These are phyloP conservation scores for Escarpia spicata DNA, from an alignment of 2,888 invertebrate genomes.

Conservation along the genomic window DNA sequence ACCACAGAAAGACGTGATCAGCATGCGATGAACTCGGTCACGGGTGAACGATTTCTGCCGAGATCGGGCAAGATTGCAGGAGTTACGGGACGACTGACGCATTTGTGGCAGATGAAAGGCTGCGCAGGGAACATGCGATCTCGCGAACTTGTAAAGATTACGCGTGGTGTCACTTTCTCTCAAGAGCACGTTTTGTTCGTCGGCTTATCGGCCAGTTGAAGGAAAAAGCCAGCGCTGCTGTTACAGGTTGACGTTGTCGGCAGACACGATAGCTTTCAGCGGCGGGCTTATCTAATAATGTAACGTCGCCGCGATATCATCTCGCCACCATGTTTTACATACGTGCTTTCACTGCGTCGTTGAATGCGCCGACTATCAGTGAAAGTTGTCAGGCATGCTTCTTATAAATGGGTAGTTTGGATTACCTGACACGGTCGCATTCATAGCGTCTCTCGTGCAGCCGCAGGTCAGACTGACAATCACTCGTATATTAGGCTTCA, in stretches of 20 bases:
- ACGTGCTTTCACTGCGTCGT: neutral
- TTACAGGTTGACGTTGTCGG: neutral
- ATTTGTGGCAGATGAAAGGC: neutral
- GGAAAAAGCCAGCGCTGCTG: neutral
- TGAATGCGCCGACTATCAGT: neutral
- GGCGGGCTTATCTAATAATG: conserved; percentile 2
- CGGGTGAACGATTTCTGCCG: neutral
- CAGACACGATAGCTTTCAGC: conserved; percentile 5
- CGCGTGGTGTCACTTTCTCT: conserved; percentile 1
- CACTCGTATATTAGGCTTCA: neutral
- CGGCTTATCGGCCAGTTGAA: neutral
- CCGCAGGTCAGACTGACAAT: neutral
- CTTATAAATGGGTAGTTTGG: neutral
- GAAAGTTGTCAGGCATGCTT: neutral
- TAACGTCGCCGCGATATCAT: neutral
- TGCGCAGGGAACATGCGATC: neutral
- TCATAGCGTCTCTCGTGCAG: neutral
- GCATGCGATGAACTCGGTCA: neutral
- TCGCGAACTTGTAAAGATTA: neutral
- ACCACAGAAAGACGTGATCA: neutral
- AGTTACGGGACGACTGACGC: neutral
- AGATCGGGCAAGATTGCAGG: neutral
- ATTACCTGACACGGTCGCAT: neutral
- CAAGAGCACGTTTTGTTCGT: neutral
- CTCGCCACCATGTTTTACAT: neutral